Evolutionary conservation across 2,797 vertebrate genomes (phyloP), one percentile per base, ranked within the genome.

Genomic region (Syngnathus rostellatus): DNA sequence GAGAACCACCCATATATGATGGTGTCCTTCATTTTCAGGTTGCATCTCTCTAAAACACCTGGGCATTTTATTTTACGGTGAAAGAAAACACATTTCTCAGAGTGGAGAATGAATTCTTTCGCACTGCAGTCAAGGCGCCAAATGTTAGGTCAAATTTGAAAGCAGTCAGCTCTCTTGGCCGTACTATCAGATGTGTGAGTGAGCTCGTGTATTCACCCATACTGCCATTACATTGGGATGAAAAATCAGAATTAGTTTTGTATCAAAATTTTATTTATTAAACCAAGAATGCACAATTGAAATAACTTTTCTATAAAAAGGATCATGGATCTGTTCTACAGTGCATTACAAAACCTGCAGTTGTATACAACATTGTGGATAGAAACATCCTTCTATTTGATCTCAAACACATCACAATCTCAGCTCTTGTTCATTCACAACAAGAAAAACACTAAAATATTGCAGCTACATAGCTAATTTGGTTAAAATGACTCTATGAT

Each of bases 181-280:
- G 31, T 31, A 31, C 31, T 31, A 31, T 31, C 31, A 31, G 3
- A 31, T 31, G 31, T 31, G 31, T 31, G 31, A 31, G 31, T 31
- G 31, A 31, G 31, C 31, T 31, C 31, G 31, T 31, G 31, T 50
- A 6, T 50, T 50, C 46, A 50, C 17, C 6, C 48, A 16, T 8
- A 51, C 48, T 5, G 48, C 6, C 48, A 51, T 6, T 8, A 53
- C 48, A 7, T 51, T 6, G 11, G 11, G 12, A 53, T 21, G 50
- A 53, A 41, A 41, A 55, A 14, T 8, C 38, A 14, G 53, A 4
- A 65, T 69, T 79, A 59, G 7, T 89, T 94, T 95, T 92, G 88
- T 96, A 96, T 96, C 93, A 97, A 97, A 96, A 95, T 88, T 95
- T 96, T 94, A 94, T 94, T 96, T 93, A 94, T 94, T 92, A 94